phyloP scores from a whole-genome alignment of 2,113 vertebrate genomes.

The Cepphus grylle region DNA sequence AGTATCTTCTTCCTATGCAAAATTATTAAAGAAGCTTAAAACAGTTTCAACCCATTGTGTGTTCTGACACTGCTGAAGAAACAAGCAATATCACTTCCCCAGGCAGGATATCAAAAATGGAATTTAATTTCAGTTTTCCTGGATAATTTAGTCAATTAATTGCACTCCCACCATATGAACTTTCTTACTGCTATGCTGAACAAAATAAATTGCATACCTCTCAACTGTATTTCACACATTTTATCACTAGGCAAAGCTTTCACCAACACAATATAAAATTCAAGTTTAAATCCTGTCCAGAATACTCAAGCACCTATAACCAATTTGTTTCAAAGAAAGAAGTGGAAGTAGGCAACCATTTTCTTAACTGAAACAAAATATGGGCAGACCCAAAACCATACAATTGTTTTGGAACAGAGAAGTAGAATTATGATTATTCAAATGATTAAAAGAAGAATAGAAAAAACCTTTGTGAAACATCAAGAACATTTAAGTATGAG shows the following conservation, averaged over 20 bases:
- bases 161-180: background rate
- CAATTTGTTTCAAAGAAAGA: background rate
- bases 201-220: background rate
- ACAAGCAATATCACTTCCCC: background rate
- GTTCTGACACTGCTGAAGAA: background rate
- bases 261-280: background rate
- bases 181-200: background rate
- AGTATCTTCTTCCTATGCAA: background rate
- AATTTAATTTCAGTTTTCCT: slow-evolving; percentile 11
- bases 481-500: background rate
- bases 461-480: background rate
- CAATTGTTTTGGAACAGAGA: background rate
- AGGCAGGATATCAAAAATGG: background rate
- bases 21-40: slow-evolving; percentile 17
- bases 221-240: background rate
- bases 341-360: background rate
- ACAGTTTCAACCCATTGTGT: background rate
- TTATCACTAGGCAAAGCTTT: background rate
- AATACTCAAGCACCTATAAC: background rate
- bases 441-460: background rate
- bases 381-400: background rate
- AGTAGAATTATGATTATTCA: background rate
- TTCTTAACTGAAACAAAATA: background rate
- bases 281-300: background rate
- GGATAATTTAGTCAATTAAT: background rate